A percentile compares a stretch with the other conserved stretches of the same genome.
phyloP scores from a whole-genome alignment of 2,888 invertebrate genomes.

The Oxyscelio sp. region DNA sequence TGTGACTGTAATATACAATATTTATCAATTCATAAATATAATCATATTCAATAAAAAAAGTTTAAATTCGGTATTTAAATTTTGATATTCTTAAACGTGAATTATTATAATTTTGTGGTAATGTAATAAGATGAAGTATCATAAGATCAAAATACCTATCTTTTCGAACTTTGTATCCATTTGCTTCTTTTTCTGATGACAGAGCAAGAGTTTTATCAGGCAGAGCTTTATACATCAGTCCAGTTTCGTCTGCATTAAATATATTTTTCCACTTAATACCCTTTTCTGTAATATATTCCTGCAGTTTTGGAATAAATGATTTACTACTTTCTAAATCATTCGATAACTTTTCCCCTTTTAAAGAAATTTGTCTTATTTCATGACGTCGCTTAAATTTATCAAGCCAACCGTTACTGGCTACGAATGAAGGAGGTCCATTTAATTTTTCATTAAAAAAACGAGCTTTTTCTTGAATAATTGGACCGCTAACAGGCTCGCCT shows the following conservation, averaged over 20 bases:
- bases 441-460: constrained; percentile 27
- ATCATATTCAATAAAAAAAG: too few species aligned
- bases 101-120: too few species aligned
- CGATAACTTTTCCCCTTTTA: constrained; percentile 30
- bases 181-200: constrained; percentile 13
- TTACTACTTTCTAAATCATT: constrained; percentile 19
- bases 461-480: constrained; percentile 46
- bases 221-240: constrained; percentile 15
- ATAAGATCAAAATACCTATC: too few species aligned
- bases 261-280: constrained; percentile 1
- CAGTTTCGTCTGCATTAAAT: constrained; percentile 37
- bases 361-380: background rate
- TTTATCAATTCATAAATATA: too few species aligned
- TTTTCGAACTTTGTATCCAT: background rate
- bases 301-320: background rate
- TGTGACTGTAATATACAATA: too few species aligned
- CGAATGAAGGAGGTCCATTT: background rate
- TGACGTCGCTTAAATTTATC: constrained; percentile 23
- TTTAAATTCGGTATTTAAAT: too few species aligned
- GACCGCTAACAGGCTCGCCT: constrained; percentile 18
- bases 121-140: too few species aligned
- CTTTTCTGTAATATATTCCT: constrained; percentile 2
- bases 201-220: constrained; percentile 21
- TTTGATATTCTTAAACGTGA: too few species aligned
- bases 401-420: constrained; percentile 29